Percentiles rank a stretch among this genome's conserved stretches.
Evolutionary conservation across 2,888 invertebrate species (phyloP).

Genomic region (Oxytorus armatus): DNA sequence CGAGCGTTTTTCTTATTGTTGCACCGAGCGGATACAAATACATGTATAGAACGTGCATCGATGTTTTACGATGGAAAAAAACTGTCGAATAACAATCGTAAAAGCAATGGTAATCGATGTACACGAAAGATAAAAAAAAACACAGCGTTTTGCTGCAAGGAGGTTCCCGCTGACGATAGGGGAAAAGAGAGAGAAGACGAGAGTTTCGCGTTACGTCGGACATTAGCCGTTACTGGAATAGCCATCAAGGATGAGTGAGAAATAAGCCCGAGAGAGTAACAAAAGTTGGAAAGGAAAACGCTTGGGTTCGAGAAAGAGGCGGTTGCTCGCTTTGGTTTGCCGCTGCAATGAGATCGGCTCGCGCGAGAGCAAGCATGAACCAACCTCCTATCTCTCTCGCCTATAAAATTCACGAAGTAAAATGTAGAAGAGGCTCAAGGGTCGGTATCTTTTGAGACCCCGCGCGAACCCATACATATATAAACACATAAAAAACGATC

Average conservation of each 20-base stretch:
- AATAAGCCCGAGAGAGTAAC: slow-evolving; percentile 58
- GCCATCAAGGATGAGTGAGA: slow-evolving; percentile 73
- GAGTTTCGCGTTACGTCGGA: slow-evolving; percentile 75
- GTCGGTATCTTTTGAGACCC: slow-evolving; percentile 79
- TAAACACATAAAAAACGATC: too few species aligned
- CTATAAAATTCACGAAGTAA: slow-evolving; percentile 81
- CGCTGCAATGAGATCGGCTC: slow-evolving; percentile 66
- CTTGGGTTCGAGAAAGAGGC: slow-evolving; percentile 57
- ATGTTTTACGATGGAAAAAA: slow-evolving; percentile 79
- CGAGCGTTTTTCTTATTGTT: background rate
- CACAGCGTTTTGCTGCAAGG: slow-evolving; percentile 4
- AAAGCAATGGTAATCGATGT: slow-evolving; percentile 81
- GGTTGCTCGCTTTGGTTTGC: slow-evolving; percentile 53
- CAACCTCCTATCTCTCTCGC: slow-evolving; percentile 57
- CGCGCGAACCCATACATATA: slow-evolving; percentile 10
- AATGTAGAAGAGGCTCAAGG: slow-evolving; percentile 80
- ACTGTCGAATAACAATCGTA: slow-evolving; percentile 78
- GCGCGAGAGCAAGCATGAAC: slow-evolving; percentile 56
- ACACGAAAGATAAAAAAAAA: slow-evolving; percentile 70
- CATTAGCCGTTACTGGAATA: slow-evolving; percentile 80
- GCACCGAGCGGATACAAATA: slow-evolving; percentile 7
- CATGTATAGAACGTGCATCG: slow-evolving; percentile 45
- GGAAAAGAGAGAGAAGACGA: slow-evolving; percentile 58
- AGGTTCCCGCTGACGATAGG: background rate
- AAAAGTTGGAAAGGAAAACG: slow-evolving; percentile 32